A percentile compares a stretch with the other conserved stretches of the same genome.
Evolutionary conservation across 1,140 invertebrate species (phyloP).

Genomic region (Cecropterus lyciades): DNA sequence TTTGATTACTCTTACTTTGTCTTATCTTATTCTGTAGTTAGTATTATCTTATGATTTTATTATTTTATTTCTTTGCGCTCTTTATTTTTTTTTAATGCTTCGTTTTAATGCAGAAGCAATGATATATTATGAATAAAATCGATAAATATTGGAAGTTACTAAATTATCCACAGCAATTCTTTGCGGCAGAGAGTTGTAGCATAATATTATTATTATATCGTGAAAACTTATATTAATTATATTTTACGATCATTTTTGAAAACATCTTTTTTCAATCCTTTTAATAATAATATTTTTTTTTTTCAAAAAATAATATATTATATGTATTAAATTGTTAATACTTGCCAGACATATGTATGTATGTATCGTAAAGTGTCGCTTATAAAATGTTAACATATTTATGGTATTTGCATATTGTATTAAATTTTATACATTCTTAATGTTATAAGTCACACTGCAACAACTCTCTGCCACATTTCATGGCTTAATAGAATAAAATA

Average conservation of each 20-base stretch:
- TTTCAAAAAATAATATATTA: no score
- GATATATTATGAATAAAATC: slow-evolving; percentile 42
- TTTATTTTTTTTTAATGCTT: slow-evolving; percentile 58
- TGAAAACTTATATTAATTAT: not conserved
- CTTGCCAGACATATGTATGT: no score
- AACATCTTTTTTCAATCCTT: no score
- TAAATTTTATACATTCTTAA: slow-evolving; percentile 4
- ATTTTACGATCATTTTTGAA: no score
- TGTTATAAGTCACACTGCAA: slow-evolving; percentile 44
- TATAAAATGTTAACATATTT: no score
- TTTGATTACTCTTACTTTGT: slow-evolving; percentile 35
- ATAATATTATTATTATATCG: slow-evolving; percentile 11
- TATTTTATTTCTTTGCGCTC: slow-evolving; percentile 45
- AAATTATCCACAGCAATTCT: slow-evolving; percentile 77
- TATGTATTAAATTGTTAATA: no score
- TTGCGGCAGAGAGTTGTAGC: slow-evolving; percentile 52
- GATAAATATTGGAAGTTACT: slow-evolving; percentile 8
- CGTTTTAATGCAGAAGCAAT: slow-evolving; percentile 80
- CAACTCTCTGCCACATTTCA: slow-evolving; percentile 57
- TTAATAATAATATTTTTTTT: no score
- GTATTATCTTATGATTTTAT: slow-evolving; percentile 35
- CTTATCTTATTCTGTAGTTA: slow-evolving; percentile 24
- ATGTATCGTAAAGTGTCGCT: no score
- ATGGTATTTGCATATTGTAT: no score
- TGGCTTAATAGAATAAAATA: slow-evolving; percentile 76